Percentiles rank a stretch among this genome's conserved stretches.
phyloP scores from a whole-genome alignment of 2,113 vertebrate genomes.

The Casuarius casuarius region DNA sequence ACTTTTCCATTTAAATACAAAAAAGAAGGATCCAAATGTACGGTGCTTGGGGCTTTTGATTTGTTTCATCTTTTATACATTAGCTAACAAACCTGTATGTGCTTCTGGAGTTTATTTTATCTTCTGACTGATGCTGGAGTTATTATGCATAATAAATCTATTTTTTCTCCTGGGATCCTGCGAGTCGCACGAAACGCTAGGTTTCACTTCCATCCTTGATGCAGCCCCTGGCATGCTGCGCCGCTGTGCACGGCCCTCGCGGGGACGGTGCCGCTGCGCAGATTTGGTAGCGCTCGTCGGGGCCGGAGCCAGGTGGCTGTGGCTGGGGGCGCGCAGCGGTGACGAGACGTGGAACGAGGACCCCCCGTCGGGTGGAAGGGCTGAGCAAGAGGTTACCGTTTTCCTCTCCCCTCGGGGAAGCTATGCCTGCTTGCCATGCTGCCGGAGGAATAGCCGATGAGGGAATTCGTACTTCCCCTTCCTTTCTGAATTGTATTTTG shows the following conservation, averaged over 20 bases:
- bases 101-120: conserved; percentile 38
- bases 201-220: neutral
- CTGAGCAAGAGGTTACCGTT: neutral
- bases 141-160: conserved; percentile 6
- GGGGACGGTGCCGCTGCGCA: neutral
- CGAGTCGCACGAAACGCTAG: neutral
- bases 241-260: fast-evolving
- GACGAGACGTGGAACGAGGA: neutral
- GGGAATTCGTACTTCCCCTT: neutral
- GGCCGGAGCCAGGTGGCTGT: neutral
- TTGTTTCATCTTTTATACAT: conserved; percentile 56
- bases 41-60: neutral
- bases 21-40: neutral
- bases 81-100: neutral
- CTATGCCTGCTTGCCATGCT: neutral
- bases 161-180: conserved; percentile 3
- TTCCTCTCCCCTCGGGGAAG: neutral
- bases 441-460: neutral
- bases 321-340: too few species aligned
- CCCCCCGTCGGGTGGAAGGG: neutral
- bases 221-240: neutral
- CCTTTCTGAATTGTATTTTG: neutral
- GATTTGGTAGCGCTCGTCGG: neutral
- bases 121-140: conserved; percentile 5
- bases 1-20: neutral